Evolutionary conservation across 2,797 vertebrate genomes (phyloP), one percentile per base, ranked within the genome.

Genomic region (Phoebastria nigripes): DNA sequence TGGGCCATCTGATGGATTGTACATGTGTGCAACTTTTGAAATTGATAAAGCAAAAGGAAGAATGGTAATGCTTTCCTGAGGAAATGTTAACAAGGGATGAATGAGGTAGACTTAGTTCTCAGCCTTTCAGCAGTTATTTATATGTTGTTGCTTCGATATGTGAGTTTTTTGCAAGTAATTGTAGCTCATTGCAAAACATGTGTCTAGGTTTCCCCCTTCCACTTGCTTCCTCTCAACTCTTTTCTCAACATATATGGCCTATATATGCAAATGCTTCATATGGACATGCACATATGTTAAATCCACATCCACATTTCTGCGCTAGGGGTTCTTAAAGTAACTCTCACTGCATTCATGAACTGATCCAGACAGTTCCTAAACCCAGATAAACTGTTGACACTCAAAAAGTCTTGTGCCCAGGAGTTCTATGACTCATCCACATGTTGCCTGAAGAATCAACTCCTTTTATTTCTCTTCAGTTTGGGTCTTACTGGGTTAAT

Each of bases 381-480:
- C 8, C 3, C 58, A 42, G 29, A 52, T 28, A 47, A 80, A 56
- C 3, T 47, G 28, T 14, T 54, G 19, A 35, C 25, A 24, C 19
- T 47, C 35, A 33, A 51, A n/a, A 80, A 29, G 1, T 61, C n/a
- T 47, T 33, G 5, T 62, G 17, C n/a, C 13, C 0, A 0, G 26
- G 18, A 70, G 16, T 59, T 82, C 15, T 51, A 21, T 15, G 24
- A 16, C 28, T 87, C 14, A 69, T 29, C 8, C 4, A 41, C 2
- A 1, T 31, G 5, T 41, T 72, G 8, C 6, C 17, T 72, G 29
- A 22, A 72, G 41, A 69, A 55, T 31, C 0, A 35, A 7, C 22
- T 49, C 18, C 11, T 76, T 90, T 52, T 46, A 20, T 59, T 86
- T 89, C 15, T 59, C 28, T 76, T 86, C 18, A 55, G 1, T 59